Evolutionary conservation across 2,888 invertebrate genomes (phyloP).

Genomic region (Gymnosoma rotundatum): DNA sequence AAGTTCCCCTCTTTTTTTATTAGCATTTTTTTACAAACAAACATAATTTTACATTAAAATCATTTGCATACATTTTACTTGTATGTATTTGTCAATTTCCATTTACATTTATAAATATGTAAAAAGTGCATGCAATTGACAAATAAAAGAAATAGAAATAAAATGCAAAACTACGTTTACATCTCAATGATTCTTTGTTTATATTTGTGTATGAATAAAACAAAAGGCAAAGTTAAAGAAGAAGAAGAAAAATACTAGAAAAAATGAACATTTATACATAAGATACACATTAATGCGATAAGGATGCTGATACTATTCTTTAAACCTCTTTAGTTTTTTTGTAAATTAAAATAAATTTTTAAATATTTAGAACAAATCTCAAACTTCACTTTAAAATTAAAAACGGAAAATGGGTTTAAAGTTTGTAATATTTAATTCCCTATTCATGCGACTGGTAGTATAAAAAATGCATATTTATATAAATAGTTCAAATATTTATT

Average conservation of each 20-base stretch:
- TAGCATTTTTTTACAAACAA: slow-evolving; percentile 16
- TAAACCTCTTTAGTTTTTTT: no score
- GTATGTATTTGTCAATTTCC: neutral
- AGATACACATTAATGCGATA: no score
- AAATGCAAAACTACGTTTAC: slow-evolving; percentile 23
- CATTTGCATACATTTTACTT: slow-evolving; percentile 25
- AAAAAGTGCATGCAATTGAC: neutral
- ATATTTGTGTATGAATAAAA: slow-evolving; percentile 47
- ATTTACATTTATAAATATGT: neutral
- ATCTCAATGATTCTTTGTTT: slow-evolving; percentile 50
- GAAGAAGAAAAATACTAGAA: neutral
- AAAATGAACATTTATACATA: neutral
- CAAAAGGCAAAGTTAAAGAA: slow-evolving; percentile 30
- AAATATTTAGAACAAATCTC: no score
- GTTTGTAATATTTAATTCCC: no score
- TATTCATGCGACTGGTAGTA: no score
- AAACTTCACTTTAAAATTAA: no score
- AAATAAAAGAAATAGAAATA: neutral
- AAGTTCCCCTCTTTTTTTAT: neutral
- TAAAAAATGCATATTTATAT: slow-evolving; percentile 8
- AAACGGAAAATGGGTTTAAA: no score
- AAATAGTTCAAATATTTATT: slow-evolving; percentile 54
- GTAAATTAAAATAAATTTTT: no score
- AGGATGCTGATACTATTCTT: no score
- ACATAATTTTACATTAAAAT: slow-evolving; percentile 25